Conservation (phyloP, 2,113 vertebrate genomes). For the Dromaius novaehollandiae region DNA sequence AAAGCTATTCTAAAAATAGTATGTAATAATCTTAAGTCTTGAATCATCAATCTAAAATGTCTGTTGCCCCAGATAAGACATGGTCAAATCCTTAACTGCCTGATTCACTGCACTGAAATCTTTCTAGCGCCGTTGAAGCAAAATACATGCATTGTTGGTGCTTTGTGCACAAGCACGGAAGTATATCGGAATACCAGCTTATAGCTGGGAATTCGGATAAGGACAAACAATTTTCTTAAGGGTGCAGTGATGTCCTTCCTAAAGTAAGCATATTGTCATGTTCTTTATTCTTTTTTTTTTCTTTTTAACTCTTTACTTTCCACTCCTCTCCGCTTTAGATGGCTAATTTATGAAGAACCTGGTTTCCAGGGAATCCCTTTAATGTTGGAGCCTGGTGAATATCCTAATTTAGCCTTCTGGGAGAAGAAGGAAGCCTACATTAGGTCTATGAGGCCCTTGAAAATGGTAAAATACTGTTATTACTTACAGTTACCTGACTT, state of each 20-base stretch:
- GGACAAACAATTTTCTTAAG: background rate
- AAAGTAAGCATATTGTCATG: background rate
- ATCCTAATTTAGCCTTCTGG: conserved; percentile 88
- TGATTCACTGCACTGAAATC: background rate
- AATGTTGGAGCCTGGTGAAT: conserved; percentile 90
- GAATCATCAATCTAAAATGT: background rate
- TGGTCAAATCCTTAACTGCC: background rate
- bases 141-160: background rate
- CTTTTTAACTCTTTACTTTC: background rate
- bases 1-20: background rate
- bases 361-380: conserved; percentile 86
- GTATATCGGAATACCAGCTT: background rate
- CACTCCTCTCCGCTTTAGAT: conserved; percentile 70
- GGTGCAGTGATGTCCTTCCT: background rate
- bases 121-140: background rate
- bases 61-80: background rate
- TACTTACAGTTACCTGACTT: background rate
- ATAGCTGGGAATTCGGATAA: background rate
- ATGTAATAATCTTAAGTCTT: background rate
- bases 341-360: conserved; percentile 92
- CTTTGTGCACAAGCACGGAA: background rate
- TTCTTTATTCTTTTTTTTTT: background rate
- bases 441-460: conserved; percentile 89
- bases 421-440: conserved; percentile 88
- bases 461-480: conserved; percentile 81